Base-by-base conservation (phyloP, 2,888 invertebrate genomes). In the Leucophora obtusa region DNA sequence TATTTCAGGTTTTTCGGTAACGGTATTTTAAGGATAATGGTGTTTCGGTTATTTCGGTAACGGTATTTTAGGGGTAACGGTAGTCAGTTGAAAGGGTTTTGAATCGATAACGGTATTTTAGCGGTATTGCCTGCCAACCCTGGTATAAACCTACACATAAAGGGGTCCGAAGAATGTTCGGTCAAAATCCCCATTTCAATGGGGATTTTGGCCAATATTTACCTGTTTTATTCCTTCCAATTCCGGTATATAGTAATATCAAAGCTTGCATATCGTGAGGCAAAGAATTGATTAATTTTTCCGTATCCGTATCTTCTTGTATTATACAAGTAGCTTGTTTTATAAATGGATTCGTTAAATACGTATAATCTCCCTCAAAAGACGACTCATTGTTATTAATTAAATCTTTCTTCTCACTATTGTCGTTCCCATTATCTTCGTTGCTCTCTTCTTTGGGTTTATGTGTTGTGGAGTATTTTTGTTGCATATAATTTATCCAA, bases 281-380 rank as follows among this genome's bases (percentile, higher is more conserved):
- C 53, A 93, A 82, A 9, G 86, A 85, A 58, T 89, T 85, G 62
- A 92, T 84, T 15, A 92, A 85, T 7, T 89, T 86, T 60, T 87
- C 83, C 0, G 91, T 86, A 58, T 92, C 88, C 9, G 87, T 89
- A 78, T 91, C 90, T 6, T 90, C 89, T 87, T 92, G 92, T 58
- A 92, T 85, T 47, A 93, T 91, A 75, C 93, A 93, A 53, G 91
- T 92, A 21, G 91, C 92, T 79, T 92, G 91, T 83, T 91, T 91
- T 24, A 92, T 87, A 21, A 91, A 88, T 2, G 89, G 88, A 82
- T 91, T 90, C n/a, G 89, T 87, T 69, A 89, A 86, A 43, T 89
- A 87, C 11, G 88, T 86, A 56, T 88, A 88, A 47, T 90, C 90
- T 53, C 91, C 91, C 10, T 91, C 91, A 74, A 89, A 90, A 47